Evolutionary conservation across 1,140 invertebrate species (phyloP).

Genomic region (Eumaeus atala): DNA sequence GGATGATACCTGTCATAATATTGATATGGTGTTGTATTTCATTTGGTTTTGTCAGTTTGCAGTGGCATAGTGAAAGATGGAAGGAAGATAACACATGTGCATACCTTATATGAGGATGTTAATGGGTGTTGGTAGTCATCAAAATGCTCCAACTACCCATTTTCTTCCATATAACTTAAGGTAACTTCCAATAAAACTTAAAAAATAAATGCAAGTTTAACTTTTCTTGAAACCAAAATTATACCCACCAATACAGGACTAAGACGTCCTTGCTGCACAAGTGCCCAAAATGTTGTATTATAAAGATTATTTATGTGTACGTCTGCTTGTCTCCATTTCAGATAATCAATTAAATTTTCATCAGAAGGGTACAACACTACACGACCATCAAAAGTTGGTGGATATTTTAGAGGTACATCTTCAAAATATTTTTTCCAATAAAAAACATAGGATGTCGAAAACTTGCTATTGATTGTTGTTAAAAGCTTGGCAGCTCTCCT

Average conservation of each 20-base stretch:
- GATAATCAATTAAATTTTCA: constrained; percentile 91
- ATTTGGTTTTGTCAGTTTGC: no score
- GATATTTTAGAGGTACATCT: constrained; percentile 81
- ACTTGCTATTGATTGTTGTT: constrained; percentile 90
- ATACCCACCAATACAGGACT: constrained; percentile 79
- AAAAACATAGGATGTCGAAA: constrained; percentile 91
- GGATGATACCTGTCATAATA: no score
- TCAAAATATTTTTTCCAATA: constrained; percentile 89
- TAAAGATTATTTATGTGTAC: constrained; percentile 99
- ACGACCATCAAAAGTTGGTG: constrained; percentile 93
- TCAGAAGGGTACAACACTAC: constrained; percentile 92
- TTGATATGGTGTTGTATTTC: no score
- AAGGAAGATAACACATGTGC: no score
- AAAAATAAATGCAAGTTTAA: no score
- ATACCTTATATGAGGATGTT: no score
- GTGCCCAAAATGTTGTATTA: constrained; percentile 96
- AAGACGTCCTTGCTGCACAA: constrained; percentile 86
- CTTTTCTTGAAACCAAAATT: not conserved
- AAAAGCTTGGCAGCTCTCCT: constrained; percentile 87
- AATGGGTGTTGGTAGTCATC: no score
- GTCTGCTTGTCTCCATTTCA: constrained; percentile 97
- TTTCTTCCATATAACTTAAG: no score
- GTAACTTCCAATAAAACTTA: no score
- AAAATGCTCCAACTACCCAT: no score
- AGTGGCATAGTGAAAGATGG: no score